These are phyloP conservation scores for Heliangelus exortis DNA, from an alignment of 2,797 vertebrate species.

Conservation along the genomic window DNA sequence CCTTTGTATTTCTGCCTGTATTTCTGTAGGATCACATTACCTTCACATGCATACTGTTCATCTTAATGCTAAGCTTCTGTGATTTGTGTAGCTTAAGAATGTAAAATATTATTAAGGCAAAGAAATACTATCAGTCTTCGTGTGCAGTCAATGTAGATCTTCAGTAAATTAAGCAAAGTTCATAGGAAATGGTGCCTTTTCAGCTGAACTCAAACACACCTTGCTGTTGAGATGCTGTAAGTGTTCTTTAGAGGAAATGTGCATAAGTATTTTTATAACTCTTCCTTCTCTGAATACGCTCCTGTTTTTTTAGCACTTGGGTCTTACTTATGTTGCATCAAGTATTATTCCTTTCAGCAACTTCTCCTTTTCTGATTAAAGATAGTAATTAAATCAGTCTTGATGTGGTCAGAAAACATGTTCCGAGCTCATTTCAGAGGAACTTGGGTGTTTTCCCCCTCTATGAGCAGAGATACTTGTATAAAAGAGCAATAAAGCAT, in stretches of 20 bases:
- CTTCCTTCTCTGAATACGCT: not conserved
- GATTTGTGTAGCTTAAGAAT: not conserved
- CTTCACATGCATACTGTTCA: rapidly evolving
- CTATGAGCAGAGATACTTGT: not conserved
- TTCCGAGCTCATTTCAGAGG: not conserved
- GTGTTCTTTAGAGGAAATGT: not conserved
- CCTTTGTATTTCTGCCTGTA: not conserved
- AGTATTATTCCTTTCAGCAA: not conserved
- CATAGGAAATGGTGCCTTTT: not conserved
- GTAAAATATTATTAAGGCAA: not conserved
- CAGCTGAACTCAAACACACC: not conserved
- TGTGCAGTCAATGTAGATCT: not conserved
- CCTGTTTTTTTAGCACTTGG: not conserved
- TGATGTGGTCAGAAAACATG: not conserved
- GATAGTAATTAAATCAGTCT: not conserved
- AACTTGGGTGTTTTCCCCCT: not conserved
- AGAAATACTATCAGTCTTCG: not conserved
- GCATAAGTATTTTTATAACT: not conserved
- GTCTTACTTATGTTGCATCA: not conserved
- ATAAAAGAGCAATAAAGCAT: not conserved
- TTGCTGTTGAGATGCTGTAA: not conserved
- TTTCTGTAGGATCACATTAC: not conserved
- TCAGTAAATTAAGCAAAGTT: not conserved
- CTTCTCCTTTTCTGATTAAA: not conserved
- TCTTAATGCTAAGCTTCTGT: not conserved